Evolutionary conservation across 2,888 invertebrate genomes (phyloP), one percentile per base, ranked within the genome.

Genomic region (Balanococcus diminutus): DNA sequence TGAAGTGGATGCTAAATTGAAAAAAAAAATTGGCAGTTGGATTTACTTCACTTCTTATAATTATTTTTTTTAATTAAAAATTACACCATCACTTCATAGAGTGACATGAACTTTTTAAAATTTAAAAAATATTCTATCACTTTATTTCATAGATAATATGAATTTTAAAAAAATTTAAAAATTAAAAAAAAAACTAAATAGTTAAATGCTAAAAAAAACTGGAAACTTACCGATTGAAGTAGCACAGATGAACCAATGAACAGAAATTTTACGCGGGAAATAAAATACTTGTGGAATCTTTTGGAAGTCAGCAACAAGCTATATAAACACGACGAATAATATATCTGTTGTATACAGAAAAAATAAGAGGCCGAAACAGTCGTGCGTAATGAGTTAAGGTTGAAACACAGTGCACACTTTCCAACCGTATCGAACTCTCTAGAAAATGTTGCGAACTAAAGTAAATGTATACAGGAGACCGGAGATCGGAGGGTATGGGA

Each of bases 221-320:
- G n/a, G 28, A 67, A 61, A 82, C 82, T 82, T 82, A 82, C 82
- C 82, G 28, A 82, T 19, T 81, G 42, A 2, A 6, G 6, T 19
- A 51, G 61, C 61, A 25, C 25, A 67, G 61, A n/a, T n/a, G 22
- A 51, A 51, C 51, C 51, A 51, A 51, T 19, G 51, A 19, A 51
- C 51, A 19, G 51, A 46, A 3, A 42, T 25, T 81, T 42, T 46
- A 46, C 81, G 39, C 46, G 46, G 51, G 51, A 82, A 82, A 42
- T n/a, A 31, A 82, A 81, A 82, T 82, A 82, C 82, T 82, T 51
- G 82, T 51, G 82, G 51, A 82, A 82, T 31, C 82, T 82, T 75
- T 51, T 82, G 25, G 81, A 82, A 82, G 46, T 82, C 82, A 82
- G 82, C 82, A 82, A 82, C 82, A 82, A 82, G 82, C 82, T 51